Evolutionary conservation across 2,797 vertebrate species (phyloP).

Genomic region (Phoeniculus purpureus): DNA sequence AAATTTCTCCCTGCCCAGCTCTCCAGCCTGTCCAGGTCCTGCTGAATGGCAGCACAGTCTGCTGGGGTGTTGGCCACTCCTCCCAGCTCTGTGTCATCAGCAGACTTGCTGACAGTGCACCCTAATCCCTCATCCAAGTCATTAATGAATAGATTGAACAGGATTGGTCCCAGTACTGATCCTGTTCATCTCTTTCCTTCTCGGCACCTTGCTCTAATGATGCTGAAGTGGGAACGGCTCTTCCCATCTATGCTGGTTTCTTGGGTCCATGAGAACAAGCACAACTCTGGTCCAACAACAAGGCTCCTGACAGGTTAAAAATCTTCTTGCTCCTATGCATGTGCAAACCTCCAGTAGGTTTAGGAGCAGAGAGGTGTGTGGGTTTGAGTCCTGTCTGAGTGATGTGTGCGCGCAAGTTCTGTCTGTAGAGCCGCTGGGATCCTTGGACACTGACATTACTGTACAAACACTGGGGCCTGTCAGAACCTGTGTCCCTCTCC

Average conservation of each 20-base stretch:
- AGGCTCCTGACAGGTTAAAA: background rate
- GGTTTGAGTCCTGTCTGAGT: background rate
- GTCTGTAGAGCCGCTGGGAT: background rate
- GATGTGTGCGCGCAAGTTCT: background rate
- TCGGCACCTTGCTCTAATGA: background rate
- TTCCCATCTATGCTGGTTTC: background rate
- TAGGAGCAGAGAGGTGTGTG: accelerated
- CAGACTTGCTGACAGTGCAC: too few relatives aligned
- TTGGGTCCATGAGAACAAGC: background rate
- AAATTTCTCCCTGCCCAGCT: too few relatives aligned
- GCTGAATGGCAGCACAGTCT: too few relatives aligned
- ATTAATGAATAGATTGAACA: too few relatives aligned
- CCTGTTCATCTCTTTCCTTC: background rate
- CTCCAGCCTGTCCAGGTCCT: too few relatives aligned
- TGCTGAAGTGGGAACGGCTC: background rate
- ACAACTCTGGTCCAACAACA: background rate
- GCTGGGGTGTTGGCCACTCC: too few relatives aligned
- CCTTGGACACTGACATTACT: background rate
- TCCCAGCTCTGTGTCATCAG: too few relatives aligned
- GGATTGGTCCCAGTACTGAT: too few relatives aligned
- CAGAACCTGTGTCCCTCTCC: background rate
- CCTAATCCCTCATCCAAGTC: too few relatives aligned
- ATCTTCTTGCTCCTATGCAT: background rate
- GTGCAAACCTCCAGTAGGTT: background rate
- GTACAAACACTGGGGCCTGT: background rate